A percentile compares a stretch with the other conserved stretches of the same genome.
phyloP scores from a whole-genome alignment of 1,140 invertebrate genomes.

The Venustaconcha ellipsiformis region DNA sequence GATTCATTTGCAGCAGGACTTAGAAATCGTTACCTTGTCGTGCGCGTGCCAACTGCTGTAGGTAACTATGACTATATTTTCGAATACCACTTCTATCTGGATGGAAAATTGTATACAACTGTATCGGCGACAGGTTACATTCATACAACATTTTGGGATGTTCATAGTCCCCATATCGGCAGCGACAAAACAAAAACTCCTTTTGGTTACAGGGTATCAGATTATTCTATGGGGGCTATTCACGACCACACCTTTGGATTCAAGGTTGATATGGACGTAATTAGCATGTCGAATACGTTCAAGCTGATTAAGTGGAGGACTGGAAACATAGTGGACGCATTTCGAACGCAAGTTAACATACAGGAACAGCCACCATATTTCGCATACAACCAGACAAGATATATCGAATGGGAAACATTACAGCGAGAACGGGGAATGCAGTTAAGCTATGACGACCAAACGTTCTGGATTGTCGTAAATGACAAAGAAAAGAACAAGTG shows the following conservation, averaged over 20 bases:
- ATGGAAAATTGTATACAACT: constrained; percentile 32
- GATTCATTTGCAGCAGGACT: constrained; percentile 17
- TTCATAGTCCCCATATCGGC: constrained; percentile 5
- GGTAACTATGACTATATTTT: constrained; percentile 48
- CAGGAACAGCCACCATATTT: constrained; percentile 21
- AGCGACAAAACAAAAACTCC: constrained; percentile 21
- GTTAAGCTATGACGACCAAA: constrained; percentile 3
- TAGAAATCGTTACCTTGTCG: constrained; percentile 25
- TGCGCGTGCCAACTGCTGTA: constrained; percentile 13
- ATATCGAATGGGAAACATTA: constrained; percentile 29
- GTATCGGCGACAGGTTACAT: constrained; percentile 45
- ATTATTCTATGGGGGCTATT: constrained; percentile 36
- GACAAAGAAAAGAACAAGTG: constrained; percentile 36
- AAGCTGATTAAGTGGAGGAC: constrained; percentile 38
- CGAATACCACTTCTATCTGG: constrained; percentile 37
- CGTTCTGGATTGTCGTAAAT: constrained; percentile 31
- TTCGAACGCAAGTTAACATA: constrained; percentile 21
- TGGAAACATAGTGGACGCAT: constrained; percentile 18
- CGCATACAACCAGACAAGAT: constrained; percentile 34
- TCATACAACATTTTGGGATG: constrained; percentile 34
- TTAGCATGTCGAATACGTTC: constrained; percentile 43
- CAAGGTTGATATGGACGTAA: constrained; percentile 52
- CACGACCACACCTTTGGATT: constrained; percentile 58
- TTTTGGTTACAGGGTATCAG: constrained; percentile 42
- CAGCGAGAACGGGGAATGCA: constrained; percentile 17